phyloP scores from a whole-genome alignment of 1,140 invertebrate genomes.

The Halictus rubicundus region DNA sequence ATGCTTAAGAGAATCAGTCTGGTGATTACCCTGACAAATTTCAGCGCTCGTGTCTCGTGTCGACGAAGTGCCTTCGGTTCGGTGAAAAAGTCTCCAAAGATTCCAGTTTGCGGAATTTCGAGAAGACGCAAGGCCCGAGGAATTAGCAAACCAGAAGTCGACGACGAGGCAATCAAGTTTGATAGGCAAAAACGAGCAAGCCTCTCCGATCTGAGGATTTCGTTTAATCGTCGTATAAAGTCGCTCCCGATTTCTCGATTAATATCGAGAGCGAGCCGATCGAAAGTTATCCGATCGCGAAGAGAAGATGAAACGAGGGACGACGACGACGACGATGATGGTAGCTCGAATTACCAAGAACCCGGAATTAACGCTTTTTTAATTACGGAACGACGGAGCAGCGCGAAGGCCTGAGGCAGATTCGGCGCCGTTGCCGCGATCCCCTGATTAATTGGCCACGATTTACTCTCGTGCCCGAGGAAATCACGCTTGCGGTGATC shows the following conservation, averaged over 20 bases:
- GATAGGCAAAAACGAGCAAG: not conserved
- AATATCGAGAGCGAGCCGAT: not conserved
- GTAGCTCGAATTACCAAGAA: not conserved
- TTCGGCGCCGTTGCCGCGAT: conserved; percentile 39
- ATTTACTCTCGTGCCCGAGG: conserved; percentile 55
- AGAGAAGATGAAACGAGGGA: not conserved
- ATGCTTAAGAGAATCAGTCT: too few relatives aligned
- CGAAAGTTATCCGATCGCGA: not conserved
- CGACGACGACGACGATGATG: too few relatives aligned
- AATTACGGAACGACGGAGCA: conserved; percentile 56
- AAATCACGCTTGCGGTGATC: conserved; percentile 37
- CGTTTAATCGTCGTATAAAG: not conserved
- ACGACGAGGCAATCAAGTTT: not conserved
- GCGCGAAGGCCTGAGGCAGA: conserved; percentile 27
- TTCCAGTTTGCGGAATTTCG: conserved; percentile 9
- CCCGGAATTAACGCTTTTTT: conserved; percentile 55
- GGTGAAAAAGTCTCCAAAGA: not conserved
- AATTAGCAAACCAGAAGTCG: conserved; percentile 4
- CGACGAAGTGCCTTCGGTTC: not conserved
- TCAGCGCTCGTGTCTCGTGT: not conserved
- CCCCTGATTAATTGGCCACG: conserved; percentile 62
- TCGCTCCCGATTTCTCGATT: not conserved
- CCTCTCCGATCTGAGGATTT: not conserved
- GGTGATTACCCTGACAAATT: not conserved
- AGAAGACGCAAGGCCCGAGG: not conserved